Conservation (phyloP, 2,888 invertebrate species). For the Phalera bucephala region DNA sequence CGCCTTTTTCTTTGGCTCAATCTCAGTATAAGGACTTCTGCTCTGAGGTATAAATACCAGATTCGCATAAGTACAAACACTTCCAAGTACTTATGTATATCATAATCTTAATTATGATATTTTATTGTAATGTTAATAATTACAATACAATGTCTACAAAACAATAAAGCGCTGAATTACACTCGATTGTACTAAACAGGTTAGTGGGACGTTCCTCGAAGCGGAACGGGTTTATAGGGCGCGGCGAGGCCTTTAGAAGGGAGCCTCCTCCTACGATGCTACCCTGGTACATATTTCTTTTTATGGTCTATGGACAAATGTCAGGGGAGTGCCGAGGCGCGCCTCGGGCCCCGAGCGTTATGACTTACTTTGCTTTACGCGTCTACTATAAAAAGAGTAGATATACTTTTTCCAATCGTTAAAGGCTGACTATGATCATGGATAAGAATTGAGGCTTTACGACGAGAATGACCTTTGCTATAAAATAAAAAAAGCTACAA, state of each 20-base stretch:
- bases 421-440: conserved; percentile 22
- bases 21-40: too few relatives aligned
- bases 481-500: too few relatives aligned
- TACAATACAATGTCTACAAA: too few relatives aligned
- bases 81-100: too few relatives aligned
- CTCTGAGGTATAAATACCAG: too few relatives aligned
- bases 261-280: conserved; percentile 61
- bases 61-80: too few relatives aligned
- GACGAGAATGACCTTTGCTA: conserved; percentile 18
- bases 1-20: too few relatives aligned
- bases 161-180: too few relatives aligned
- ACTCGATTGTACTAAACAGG: conserved; percentile 45
- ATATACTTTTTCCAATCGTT: conserved; percentile 28
- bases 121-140: too few relatives aligned
- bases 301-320: conserved; percentile 79
- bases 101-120: too few relatives aligned
- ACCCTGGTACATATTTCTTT: conserved; percentile 79
- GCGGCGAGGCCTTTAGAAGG: conserved; percentile 73
- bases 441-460: conserved; percentile 15
- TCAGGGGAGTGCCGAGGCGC: conserved; percentile 74
- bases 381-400: conserved; percentile 41
- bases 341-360: conserved; percentile 56
- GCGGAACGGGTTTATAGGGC: conserved; percentile 57
- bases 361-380: conserved; percentile 56
- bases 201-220: conserved; percentile 61